These are phyloP conservation scores for Cynodonichthys magdalenae DNA, from an alignment of 2,797 vertebrate genomes.

Conservation along the genomic window DNA sequence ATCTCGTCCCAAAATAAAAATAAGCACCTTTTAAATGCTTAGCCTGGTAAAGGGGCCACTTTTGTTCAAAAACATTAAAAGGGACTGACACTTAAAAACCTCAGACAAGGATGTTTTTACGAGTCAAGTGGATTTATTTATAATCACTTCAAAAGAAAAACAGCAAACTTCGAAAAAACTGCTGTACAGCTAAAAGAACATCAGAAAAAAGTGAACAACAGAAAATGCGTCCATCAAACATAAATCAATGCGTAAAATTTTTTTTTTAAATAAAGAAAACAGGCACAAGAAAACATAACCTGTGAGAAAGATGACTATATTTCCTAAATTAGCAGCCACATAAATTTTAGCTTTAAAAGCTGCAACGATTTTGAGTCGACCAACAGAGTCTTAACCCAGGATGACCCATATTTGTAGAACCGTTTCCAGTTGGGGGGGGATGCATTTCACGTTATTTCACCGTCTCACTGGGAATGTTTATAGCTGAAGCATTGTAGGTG, in stretches of 20 bases:
- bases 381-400: constrained; percentile 7
- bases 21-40: constrained; percentile 8
- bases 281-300: neutral
- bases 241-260: neutral
- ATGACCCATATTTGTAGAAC: constrained; percentile 11
- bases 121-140: constrained; percentile 6
- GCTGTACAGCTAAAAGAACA: constrained; percentile 1
- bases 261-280: neutral
- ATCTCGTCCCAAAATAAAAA: neutral
- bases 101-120: neutral
- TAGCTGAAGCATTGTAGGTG: constrained; percentile 35
- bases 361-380: neutral
- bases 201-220: neutral
- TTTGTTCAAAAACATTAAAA: neutral
- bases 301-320: neutral
- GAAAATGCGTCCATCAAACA: constrained; percentile 2
- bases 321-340: neutral
- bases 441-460: constrained; percentile 2
- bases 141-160: neutral
- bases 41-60: neutral
- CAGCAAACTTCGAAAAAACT: constrained; percentile 1
- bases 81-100: neutral
- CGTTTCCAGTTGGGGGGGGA: constrained; percentile 6
- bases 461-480: constrained; percentile 14
- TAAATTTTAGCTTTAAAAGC: neutral